Evolutionary conservation across 2,113 vertebrate species (phyloP), one percentile per base, ranked within the genome.

Genomic region (Pogonocichla stellata): DNA sequence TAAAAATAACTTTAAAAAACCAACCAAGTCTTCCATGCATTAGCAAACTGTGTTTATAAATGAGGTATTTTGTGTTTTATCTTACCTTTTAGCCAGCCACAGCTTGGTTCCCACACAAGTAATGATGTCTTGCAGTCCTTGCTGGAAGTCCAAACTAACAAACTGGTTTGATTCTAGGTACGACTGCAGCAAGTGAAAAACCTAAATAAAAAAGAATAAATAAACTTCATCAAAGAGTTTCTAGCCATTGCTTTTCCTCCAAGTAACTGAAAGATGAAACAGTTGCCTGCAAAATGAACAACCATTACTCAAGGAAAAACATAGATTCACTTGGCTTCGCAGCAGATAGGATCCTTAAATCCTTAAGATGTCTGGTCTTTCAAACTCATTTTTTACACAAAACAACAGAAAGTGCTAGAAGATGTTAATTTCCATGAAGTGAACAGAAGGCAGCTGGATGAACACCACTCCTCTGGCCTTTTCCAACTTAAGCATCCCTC

Each of bases 1-100:
- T 42, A 94, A 75, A 69, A 57, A 28, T 29, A n/a, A 50, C 28
- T 54, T 80, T 2, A 7, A 4, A 5, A 65, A 78, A 74, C 14
- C 47, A 61, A 45, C 24, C 57, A 93, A 69, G 28, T 36, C 66
- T 88, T 33, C 13, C 40, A 53, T 45, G 36, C 47, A 47, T 78
- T 73, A 58, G 19, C 78, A 95, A 93, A 47, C 12, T 45, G 22
- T 33, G 26, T 14, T 72, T 74, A 91, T 50, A 56, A 93, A 80
- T 54, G 5, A 86, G 14, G 20, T 66, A 62, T 5, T 33, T 64
- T 66, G 36, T 86, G 24, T n/a, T 97, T 96, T 87, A 80, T 94
- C 97, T 94, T 98, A 99, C 99, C 99, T 98, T 96, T 98, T 98
- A 86, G 99, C 98, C 83, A 99, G 97, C 99, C 99, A 99, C 90